phyloP scores from a whole-genome alignment of 2,888 invertebrate genomes.

The Xanthia togata region DNA sequence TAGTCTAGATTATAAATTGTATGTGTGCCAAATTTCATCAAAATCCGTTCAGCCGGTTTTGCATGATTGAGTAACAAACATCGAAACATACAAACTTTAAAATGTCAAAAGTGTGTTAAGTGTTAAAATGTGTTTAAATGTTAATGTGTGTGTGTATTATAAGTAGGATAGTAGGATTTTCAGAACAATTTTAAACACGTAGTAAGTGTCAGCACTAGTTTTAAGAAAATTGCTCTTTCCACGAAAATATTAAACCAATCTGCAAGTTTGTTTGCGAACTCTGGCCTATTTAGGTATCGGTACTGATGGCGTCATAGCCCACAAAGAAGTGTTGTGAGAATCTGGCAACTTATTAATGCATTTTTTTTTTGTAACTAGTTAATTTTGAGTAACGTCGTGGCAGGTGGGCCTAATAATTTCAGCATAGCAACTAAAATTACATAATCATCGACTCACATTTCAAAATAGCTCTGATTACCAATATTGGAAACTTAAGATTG shows the following conservation, averaged over 20 bases:
- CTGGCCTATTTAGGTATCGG: not conserved
- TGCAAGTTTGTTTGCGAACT: not conserved
- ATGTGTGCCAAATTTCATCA: too few species aligned
- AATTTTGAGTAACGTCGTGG: not conserved
- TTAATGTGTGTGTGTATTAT: too few species aligned
- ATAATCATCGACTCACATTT: not conserved
- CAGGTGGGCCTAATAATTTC: not conserved
- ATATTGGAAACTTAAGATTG: slow-evolving; percentile 2
- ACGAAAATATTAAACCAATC: not conserved
- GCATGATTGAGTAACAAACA: too few species aligned
- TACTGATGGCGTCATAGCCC: not conserved
- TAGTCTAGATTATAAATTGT: too few species aligned
- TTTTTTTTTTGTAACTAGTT: not conserved
- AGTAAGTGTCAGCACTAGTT: too few species aligned
- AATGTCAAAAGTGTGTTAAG: too few species aligned
- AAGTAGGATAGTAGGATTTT: too few species aligned
- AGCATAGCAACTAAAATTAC: not conserved
- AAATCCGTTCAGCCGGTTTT: too few species aligned
- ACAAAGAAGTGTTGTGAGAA: not conserved
- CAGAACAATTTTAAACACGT: too few species aligned
- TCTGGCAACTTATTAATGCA: not conserved
- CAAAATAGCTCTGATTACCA: slow-evolving; percentile 9
- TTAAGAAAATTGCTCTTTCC: not conserved
- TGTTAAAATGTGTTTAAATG: too few species aligned
- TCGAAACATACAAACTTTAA: too few species aligned